These are phyloP conservation scores for Nomia melanderi DNA, from an alignment of 1,140 invertebrate species.

Conservation along the genomic window DNA sequence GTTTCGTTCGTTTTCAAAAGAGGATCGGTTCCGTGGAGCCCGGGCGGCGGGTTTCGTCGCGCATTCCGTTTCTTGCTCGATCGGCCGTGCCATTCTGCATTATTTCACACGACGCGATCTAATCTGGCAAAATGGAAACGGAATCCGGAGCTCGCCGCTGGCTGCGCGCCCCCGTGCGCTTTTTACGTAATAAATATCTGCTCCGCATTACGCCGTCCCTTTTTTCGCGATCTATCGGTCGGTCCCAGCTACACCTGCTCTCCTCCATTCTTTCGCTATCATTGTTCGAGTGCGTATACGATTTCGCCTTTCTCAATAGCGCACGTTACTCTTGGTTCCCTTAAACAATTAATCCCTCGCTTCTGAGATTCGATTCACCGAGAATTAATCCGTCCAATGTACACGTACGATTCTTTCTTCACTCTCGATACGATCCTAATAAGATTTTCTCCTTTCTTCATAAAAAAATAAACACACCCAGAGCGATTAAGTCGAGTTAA, in stretches of 20 bases:
- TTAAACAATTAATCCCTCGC: no score
- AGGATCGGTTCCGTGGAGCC: not conserved
- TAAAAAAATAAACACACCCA: no score
- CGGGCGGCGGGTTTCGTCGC: constrained; percentile 14
- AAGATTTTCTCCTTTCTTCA: no score
- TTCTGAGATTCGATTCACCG: no score
- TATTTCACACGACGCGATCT: constrained; percentile 74
- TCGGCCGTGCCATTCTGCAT: constrained; percentile 58
- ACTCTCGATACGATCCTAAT: no score
- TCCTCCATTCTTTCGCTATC: not conserved
- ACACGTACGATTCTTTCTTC: no score
- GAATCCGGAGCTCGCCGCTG: constrained; percentile 75
- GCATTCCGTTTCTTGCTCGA: constrained; percentile 71
- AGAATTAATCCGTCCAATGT: no score
- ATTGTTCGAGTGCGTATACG: not conserved
- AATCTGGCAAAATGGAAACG: constrained; percentile 62
- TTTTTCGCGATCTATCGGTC: constrained; percentile 74
- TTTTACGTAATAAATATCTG: constrained; percentile 79
- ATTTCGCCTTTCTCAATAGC: not conserved
- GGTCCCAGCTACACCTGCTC: constrained; percentile 36
- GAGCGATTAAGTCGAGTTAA: no score
- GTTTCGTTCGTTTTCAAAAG: constrained; percentile 42
- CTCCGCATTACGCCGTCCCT: constrained; percentile 70
- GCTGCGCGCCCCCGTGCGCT: constrained; percentile 71
- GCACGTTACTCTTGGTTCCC: no score